These are phyloP conservation scores for Nasonia longicornis DNA, from an alignment of 1,140 invertebrate species.

Conservation along the genomic window DNA sequence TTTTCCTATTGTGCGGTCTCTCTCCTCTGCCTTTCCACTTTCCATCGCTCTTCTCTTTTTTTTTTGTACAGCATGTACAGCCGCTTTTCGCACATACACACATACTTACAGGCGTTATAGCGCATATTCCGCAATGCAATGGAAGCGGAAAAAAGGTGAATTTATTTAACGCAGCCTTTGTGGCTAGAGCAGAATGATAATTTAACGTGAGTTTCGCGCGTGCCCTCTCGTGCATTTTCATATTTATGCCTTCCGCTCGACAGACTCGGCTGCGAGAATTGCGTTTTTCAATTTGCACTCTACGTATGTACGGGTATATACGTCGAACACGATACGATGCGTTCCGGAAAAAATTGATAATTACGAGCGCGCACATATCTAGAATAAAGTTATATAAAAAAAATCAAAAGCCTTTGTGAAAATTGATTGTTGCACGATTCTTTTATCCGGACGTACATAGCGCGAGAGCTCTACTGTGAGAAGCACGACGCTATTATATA, in stretches of 20 bases:
- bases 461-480: not conserved
- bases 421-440: not conserved
- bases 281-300: conserved; percentile 50
- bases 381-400: conserved; percentile 11
- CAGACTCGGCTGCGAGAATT: conserved; percentile 43
- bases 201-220: conserved; percentile 25
- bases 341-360: not conserved
- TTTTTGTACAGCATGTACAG: not conserved
- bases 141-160: conserved; percentile 37
- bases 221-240: conserved; percentile 37
- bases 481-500: not conserved
- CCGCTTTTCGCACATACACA: not conserved
- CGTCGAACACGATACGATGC: not conserved
- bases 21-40: not conserved
- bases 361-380: not conserved
- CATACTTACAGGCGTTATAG: not conserved
- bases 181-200: conserved; percentile 36
- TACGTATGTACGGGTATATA: not conserved
- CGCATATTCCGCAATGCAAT: conserved; percentile 26
- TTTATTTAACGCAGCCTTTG: conserved; percentile 49
- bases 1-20: not conserved
- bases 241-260: conserved; percentile 47
- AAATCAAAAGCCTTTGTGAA: conserved; percentile 11
- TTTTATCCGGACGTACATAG: not conserved
- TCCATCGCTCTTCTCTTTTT: not conserved